Evolutionary conservation across 53 echinoderm and acorn worm species (phyloP), one percentile per base, ranked within the genome.

Genomic region (Luidia sarsii): DNA sequence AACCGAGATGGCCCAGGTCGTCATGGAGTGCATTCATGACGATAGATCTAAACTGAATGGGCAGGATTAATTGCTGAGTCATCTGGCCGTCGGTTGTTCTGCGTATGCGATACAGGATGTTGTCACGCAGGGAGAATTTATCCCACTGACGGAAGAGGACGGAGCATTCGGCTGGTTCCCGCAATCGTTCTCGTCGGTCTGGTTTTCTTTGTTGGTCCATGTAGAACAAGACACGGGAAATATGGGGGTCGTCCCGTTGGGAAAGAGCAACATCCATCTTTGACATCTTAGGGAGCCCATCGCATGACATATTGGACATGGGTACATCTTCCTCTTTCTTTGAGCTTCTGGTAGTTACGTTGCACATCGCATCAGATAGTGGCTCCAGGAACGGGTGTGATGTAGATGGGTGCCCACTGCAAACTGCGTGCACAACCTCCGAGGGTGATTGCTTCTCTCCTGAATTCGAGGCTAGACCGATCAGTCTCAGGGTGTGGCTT

Each of bases 1-100:
- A 9, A 11, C 90, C 73, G 7, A 65, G 86, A 51, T 90, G 90
- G 2, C 90, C 90, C 3, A 67, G 33, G 11, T 86, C 90, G 66
- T 90, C 86, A 60, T 90, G 85, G 4, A 85, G 48, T 9, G 66
- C 70, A 37, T 55, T 62, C 16, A 85, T 33, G 28, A 56, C 81
- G 11, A 53, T 31, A n/a, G 68, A 7, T 7, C 68, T 39, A 30
- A 64, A 45, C 23, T 19, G 38, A 1, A 25, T 48, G 7, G 89
- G 89, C 3, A 84, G 63, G 0, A 89, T 59, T 32, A 84, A 46
- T 33, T 89, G 84, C 33, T 25, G 28, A 2, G 1, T 2, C 1
- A 7, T 36, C 0, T 36, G 34, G 16, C 36, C 34, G 14, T 34
- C 33, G 13, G 14, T 23, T 0, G 23, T 28, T 16, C 16, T 24